Evolutionary conservation across 2,888 invertebrate genomes (phyloP).

Genomic region (Trachelus troglodyta): DNA sequence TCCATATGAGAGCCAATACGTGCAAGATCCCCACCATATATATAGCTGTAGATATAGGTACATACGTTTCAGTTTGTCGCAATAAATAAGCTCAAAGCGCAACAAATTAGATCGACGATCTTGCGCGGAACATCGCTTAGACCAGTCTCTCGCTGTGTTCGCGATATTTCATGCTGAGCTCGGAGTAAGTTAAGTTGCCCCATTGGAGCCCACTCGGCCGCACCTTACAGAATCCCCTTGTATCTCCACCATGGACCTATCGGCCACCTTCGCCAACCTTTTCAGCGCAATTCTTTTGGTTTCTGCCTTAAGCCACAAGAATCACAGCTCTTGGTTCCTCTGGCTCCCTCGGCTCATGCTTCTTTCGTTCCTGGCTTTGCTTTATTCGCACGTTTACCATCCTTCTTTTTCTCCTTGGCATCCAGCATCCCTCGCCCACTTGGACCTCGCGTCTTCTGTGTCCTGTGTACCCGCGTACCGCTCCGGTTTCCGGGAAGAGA

Average conservation of each 20-base stretch:
- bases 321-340: neutral
- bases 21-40: too few species aligned
- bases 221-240: conserved; percentile 32
- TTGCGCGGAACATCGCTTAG: conserved; percentile 51
- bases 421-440: conserved; percentile 42
- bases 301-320: neutral
- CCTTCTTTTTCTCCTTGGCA: conserved; percentile 28
- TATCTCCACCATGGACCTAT: too few species aligned
- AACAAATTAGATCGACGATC: conserved; percentile 58
- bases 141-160: conserved; percentile 38
- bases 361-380: conserved; percentile 10
- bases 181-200: conserved; percentile 48
- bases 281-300: too few species aligned
- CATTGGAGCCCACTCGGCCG: conserved; percentile 38
- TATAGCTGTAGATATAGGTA: neutral
- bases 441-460: conserved; percentile 17
- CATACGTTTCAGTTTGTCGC: conserved; percentile 17
- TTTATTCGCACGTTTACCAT: conserved; percentile 26
- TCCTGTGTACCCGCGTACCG: conserved; percentile 37
- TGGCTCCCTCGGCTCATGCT: neutral
- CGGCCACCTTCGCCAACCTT: too few species aligned
- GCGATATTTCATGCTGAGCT: conserved; percentile 54
- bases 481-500: conserved; percentile 59
- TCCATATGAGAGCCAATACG: too few species aligned
- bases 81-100: conserved; percentile 53